Evolutionary conservation across 1,140 invertebrate genomes (phyloP).

Genomic region (Panagrolaimus sp.): DNA sequence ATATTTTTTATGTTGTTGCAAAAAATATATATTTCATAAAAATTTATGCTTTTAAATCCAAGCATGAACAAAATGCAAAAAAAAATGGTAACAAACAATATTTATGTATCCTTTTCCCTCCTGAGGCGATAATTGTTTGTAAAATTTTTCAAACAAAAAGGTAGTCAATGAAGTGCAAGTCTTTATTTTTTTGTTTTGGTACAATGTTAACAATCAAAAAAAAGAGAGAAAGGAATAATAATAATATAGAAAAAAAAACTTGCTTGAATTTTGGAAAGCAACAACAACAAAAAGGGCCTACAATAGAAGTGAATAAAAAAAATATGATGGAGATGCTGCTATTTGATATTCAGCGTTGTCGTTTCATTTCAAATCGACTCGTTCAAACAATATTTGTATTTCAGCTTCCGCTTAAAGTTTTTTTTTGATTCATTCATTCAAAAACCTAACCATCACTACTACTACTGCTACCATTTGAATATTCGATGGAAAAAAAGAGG

Average conservation of each 20-base stretch:
- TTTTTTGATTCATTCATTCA: background rate
- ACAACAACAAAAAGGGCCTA: too few relatives aligned
- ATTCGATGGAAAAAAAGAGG: too few relatives aligned
- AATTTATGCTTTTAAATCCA: too few relatives aligned
- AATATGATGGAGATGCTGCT: background rate
- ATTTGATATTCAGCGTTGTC: constrained; percentile 12
- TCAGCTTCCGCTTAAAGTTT: constrained; percentile 7
- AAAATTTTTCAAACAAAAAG: background rate
- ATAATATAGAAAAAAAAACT: background rate
- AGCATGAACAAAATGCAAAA: too few relatives aligned
- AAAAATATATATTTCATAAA: too few relatives aligned
- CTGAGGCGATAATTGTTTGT: constrained; percentile 9
- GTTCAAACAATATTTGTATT: constrained; percentile 14
- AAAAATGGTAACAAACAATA: background rate
- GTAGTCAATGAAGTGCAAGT: background rate
- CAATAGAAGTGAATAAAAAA: too few relatives aligned
- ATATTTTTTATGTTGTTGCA: too few relatives aligned
- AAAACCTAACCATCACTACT: too few relatives aligned
- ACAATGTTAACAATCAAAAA: background rate
- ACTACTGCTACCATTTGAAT: background rate
- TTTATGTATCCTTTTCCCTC: constrained; percentile 1
- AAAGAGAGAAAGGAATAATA: background rate
- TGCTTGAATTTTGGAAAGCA: background rate
- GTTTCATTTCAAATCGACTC: constrained; percentile 1
- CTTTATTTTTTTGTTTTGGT: background rate